Conservation (phyloP, 2,113 vertebrate species). For the Colossoma macropomum region DNA sequence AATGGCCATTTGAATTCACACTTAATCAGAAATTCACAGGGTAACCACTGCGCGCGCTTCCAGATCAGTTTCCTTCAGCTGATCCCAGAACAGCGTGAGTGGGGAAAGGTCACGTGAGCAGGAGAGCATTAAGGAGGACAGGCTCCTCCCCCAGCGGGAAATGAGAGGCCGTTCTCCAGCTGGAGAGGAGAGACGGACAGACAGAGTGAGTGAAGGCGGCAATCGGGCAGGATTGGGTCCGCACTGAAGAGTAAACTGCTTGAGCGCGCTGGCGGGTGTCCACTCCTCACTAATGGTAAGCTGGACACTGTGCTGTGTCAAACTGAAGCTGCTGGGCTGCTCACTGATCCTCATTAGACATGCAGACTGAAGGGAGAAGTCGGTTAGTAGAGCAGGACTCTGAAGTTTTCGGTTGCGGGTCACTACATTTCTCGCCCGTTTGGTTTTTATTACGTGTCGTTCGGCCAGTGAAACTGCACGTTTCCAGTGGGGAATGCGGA, state of each 20-base stretch:
- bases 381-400: not conserved
- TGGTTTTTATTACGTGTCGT: not conserved
- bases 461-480: too few species aligned
- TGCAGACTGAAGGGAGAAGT: not conserved
- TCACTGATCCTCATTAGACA: not conserved
- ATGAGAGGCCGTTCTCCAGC: not conserved
- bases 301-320: not conserved
- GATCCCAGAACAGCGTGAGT: not conserved
- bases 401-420: not conserved
- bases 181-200: not conserved
- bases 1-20: too few species aligned
- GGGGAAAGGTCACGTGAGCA: conserved; percentile 2
- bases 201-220: not conserved
- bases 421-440: not conserved
- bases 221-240: not conserved
- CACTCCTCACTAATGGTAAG: conserved; percentile 29
- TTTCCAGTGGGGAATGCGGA: too few species aligned
- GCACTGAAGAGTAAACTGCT: not conserved
- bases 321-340: not conserved
- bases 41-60: too few species aligned
- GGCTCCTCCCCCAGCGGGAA: not conserved
- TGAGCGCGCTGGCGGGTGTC: not conserved
- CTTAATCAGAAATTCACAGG: too few species aligned
- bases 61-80: not conserved
- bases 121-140: not conserved